Conservation (phyloP, 2,888 invertebrate species). For the Tetrapedia diversipes region DNA sequence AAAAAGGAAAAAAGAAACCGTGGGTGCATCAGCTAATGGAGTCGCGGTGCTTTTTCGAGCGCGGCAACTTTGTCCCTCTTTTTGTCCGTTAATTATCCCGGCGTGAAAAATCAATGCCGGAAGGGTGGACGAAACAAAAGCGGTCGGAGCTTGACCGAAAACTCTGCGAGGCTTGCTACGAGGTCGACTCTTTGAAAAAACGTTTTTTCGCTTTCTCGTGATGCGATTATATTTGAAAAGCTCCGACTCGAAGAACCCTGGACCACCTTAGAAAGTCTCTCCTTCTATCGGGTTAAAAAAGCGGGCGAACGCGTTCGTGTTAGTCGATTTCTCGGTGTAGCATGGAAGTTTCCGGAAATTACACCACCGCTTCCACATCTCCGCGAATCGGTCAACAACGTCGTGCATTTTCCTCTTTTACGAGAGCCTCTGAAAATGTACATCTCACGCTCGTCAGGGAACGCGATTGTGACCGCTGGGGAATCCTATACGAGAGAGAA, state of each 20-base stretch:
- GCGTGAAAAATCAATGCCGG: not conserved
- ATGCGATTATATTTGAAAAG: constrained; percentile 14
- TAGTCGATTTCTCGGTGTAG: no score
- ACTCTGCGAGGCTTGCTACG: not conserved
- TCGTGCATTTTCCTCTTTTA: not conserved
- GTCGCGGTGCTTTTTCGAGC: not conserved
- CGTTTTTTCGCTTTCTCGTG: constrained; percentile 1
- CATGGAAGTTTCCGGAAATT: constrained; percentile 8
- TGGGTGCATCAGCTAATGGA: not conserved
- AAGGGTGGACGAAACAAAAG: not conserved
- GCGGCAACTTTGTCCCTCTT: not conserved
- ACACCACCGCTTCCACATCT: not conserved
- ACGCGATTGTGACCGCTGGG: not conserved
- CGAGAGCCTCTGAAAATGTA: constrained; percentile 8
- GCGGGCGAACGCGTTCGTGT: not conserved
- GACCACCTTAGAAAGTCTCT: not conserved
- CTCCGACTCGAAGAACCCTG: not conserved
- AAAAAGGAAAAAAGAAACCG: no score
- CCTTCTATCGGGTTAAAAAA: not conserved
- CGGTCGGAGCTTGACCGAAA: not conserved
- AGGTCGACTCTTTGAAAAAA: not conserved
- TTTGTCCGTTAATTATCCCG: not conserved
- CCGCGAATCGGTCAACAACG: not conserved
- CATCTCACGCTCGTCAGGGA: no score
- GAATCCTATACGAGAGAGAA: not conserved